Conservation (phyloP, 37 sponge, comb jelly and placozoan genomes). For the Chondrilla cf. caribensis region DNA sequence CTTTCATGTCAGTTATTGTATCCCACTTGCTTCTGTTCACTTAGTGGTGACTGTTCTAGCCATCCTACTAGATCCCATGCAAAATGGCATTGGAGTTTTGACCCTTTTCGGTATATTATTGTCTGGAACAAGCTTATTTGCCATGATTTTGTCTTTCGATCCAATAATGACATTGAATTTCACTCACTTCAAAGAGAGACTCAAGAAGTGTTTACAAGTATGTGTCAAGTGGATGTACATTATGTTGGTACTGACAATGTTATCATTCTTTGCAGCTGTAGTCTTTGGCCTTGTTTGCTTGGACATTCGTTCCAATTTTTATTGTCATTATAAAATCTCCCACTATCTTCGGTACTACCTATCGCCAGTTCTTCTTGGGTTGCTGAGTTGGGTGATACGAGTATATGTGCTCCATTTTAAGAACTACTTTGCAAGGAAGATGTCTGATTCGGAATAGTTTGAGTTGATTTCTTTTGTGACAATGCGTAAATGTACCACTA, state of each 20-base stretch:
- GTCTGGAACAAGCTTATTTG: neutral
- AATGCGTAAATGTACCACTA: too few relatives aligned
- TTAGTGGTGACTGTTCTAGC: neutral
- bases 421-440: too few relatives aligned
- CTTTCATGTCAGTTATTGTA: neutral
- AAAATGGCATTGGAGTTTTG: neutral
- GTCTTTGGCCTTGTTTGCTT: neutral
- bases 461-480: neutral
- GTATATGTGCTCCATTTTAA: too few relatives aligned
- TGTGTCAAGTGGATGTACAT: neutral
- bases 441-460: too few relatives aligned
- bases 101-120: neutral
- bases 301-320: neutral
- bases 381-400: too few relatives aligned
- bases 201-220: neutral
- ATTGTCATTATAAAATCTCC: neutral
- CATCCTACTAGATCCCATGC: neutral
- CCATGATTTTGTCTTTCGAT: neutral
- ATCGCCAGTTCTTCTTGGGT: too few relatives aligned
- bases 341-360: too few relatives aligned
- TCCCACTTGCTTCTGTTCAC: neutral
- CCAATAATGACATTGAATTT: neutral
- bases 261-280: neutral
- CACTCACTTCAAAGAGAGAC: neutral
- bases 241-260: neutral